A percentile compares a stretch with the other conserved stretches of the same genome.
Conservation (phyloP, 2,113 vertebrate species). For the Odontesthes bonariensis region DNA sequence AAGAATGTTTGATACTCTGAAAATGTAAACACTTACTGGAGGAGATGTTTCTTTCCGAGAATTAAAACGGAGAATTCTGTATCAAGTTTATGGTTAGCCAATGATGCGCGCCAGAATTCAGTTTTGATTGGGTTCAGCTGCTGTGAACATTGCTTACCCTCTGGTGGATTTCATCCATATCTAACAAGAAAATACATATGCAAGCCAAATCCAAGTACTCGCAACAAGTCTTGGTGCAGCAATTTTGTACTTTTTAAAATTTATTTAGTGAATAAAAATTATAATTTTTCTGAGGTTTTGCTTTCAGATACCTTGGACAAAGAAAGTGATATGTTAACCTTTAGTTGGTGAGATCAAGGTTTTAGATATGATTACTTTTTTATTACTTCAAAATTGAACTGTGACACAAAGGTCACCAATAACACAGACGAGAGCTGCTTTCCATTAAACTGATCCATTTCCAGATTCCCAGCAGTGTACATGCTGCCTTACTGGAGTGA, state of each 20-base stretch:
- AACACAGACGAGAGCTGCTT: not conserved
- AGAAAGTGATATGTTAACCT: not conserved
- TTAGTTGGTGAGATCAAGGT: not conserved
- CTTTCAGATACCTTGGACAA: not conserved
- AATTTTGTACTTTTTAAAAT: not conserved
- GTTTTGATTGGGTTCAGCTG: slow-evolving; percentile 43
- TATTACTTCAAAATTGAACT: not conserved
- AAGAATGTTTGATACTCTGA: slow-evolving; percentile 1
- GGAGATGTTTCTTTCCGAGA: slow-evolving; percentile 20
- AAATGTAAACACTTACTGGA: not conserved
- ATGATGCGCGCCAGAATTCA: slow-evolving; percentile 29
- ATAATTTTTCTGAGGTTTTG: not conserved
- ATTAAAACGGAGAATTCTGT: slow-evolving; percentile 31
- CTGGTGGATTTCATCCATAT: slow-evolving; percentile 4
- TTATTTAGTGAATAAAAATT: not conserved
- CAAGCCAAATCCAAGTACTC: not conserved
- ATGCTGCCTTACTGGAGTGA: too few relatives aligned
- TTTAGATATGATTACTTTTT: not conserved
- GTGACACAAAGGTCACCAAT: not conserved
- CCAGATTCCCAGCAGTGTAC: too few relatives aligned
- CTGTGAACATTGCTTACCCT: not conserved
- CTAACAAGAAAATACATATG: not conserved
- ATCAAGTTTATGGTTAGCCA: slow-evolving; percentile 11
- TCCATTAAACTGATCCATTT: too few relatives aligned
- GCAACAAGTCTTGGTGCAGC: not conserved